Evolutionary conservation across 2,888 invertebrate genomes (phyloP).

Genomic region (Neoscelio sp.): DNA sequence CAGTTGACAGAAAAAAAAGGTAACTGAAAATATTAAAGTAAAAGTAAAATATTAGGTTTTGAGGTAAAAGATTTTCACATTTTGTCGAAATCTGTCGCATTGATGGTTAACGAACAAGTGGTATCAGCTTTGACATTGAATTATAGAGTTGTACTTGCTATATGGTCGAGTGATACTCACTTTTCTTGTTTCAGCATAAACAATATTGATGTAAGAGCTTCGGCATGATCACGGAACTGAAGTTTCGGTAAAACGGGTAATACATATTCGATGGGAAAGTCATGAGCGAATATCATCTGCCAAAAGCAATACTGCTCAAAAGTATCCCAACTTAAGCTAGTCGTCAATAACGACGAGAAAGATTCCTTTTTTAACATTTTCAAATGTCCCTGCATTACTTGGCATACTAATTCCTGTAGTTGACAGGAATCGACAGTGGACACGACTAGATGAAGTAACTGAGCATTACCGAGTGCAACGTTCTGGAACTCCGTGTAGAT

Average conservation of each 20-base stretch:
- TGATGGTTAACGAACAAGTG: too few relatives aligned
- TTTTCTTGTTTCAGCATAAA: conserved; percentile 96
- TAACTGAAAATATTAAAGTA: too few relatives aligned
- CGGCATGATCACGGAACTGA: conserved; percentile 93
- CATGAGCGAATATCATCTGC: conserved; percentile 97
- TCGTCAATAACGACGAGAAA: conserved; percentile 89
- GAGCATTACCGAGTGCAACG: conserved; percentile 93
- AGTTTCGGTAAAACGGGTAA: conserved; percentile 91
- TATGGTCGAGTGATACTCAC: conserved; percentile 83
- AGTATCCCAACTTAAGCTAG: conserved; percentile 97
- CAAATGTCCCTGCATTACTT: conserved; percentile 94
- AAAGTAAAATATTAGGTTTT: too few relatives aligned
- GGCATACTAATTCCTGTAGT: conserved; percentile 95
- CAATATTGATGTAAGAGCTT: conserved; percentile 95
- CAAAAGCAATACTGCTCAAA: conserved; percentile 98
- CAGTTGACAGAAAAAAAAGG: too few relatives aligned
- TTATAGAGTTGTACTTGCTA: too few relatives aligned
- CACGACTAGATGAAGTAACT: conserved; percentile 94
- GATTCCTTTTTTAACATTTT: conserved; percentile 93
- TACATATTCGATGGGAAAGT: conserved; percentile 95
- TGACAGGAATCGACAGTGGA: conserved; percentile 95
- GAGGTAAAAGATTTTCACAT: too few relatives aligned
- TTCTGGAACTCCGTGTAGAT: conserved; percentile 95
- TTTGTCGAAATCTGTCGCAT: too few relatives aligned
- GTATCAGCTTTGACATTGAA: too few relatives aligned